phyloP scores from a whole-genome alignment of 2,113 vertebrate genomes.

The Protobothrops flavoviridis region DNA sequence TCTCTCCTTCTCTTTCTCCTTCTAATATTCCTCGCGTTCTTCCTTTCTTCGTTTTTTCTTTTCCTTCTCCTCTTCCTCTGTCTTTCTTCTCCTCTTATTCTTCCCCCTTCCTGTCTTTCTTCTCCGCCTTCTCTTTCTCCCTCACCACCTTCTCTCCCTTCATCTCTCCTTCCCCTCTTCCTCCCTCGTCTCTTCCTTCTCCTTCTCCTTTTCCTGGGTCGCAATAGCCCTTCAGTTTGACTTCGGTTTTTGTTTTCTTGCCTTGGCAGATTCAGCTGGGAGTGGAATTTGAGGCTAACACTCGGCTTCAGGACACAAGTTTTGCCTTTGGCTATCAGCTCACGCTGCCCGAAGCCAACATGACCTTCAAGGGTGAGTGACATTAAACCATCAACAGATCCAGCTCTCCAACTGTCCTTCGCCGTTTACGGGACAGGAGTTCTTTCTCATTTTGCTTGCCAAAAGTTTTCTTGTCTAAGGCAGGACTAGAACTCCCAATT shows the following conservation, averaged over 20 bases:
- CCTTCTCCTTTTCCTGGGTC: background rate
- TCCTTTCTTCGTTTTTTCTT: background rate
- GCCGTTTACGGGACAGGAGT: too few species aligned
- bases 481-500: background rate
- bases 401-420: background rate
- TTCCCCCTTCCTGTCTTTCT: background rate
- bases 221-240: background rate
- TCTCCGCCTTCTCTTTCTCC: background rate
- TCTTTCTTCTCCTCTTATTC: background rate
- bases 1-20: too few species aligned
- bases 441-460: background rate
- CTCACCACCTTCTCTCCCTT: background rate
- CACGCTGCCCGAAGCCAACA: slow-evolving; percentile 87
- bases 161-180: background rate
- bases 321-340: slow-evolving; percentile 96
- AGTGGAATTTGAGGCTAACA: slow-evolving; percentile 96
- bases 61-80: too few species aligned
- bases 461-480: background rate
- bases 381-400: background rate
- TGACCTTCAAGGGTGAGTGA: slow-evolving; percentile 91
- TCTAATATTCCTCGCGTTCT: too few species aligned
- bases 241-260: background rate
- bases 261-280: slow-evolving; percentile 86
- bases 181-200: background rate
- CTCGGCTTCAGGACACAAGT: slow-evolving; percentile 90